phyloP scores from a whole-genome alignment of 2,113 vertebrate species.

The Cyprinus carpio region DNA sequence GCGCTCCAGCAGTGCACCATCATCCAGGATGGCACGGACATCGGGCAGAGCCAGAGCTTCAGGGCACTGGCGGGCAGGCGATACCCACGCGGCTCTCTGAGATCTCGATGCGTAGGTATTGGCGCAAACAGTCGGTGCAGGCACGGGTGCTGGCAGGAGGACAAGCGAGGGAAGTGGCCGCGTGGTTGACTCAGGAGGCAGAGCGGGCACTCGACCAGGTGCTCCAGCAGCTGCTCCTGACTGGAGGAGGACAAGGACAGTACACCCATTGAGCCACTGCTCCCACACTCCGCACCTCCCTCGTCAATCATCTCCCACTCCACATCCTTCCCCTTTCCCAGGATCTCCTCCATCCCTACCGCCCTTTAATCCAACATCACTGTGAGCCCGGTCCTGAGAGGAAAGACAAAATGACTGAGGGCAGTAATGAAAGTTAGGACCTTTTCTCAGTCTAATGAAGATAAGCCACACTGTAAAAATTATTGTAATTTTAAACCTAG shows the following conservation, averaged over 20 bases:
- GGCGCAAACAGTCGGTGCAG: conserved; percentile 78
- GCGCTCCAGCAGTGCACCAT: conserved; percentile 76
- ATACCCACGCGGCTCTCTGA: conserved; percentile 80
- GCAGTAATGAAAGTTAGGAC: neutral
- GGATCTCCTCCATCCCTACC: conserved; percentile 39
- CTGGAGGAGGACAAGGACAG: conserved; percentile 75
- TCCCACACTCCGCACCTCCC: conserved; percentile 57
- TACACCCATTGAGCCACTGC: conserved; percentile 67
- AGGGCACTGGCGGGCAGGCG: conserved; percentile 82
- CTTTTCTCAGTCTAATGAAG: neutral
- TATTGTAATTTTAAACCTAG: too few species aligned
- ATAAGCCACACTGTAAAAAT: neutral
- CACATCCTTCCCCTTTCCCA: conserved; percentile 35
- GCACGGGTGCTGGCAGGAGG: conserved; percentile 79
- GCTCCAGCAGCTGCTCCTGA: conserved; percentile 77
- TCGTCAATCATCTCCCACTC: conserved; percentile 44
- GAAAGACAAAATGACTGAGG: neutral
- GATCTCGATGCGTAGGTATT: conserved; percentile 80
- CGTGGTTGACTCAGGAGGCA: conserved; percentile 85
- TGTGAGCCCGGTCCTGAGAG: conserved; percentile 24
- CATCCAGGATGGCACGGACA: conserved; percentile 77
- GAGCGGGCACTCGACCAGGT: conserved; percentile 84
- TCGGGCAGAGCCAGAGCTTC: conserved; percentile 72
- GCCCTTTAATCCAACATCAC: conserved; percentile 22
- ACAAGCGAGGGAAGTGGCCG: conserved; percentile 76